Percentiles rank a stretch among this genome's conserved stretches.
Conservation (phyloP, 2,888 invertebrate genomes). For the Drosophila kanekoi region DNA sequence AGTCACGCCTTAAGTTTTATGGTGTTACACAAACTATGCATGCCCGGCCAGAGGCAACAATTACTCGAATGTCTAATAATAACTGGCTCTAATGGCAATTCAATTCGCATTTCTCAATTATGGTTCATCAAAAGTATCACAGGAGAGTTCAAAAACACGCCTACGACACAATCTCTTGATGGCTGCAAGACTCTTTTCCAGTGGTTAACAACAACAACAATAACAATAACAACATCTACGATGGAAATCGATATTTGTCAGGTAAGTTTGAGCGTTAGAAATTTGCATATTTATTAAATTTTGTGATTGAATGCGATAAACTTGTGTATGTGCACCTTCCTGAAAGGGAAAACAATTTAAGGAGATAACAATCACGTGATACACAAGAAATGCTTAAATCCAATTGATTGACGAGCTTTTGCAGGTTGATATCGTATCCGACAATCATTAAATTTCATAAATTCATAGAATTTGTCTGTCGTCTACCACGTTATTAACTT, state of each 20-base stretch:
- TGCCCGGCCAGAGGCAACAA: slow-evolving; percentile 21
- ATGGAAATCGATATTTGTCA: slow-evolving; percentile 60
- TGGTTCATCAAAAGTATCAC: slow-evolving; percentile 46
- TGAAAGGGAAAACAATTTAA: slow-evolving; percentile 2
- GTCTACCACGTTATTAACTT: slow-evolving; percentile 11
- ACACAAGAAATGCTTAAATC: slow-evolving; percentile 14
- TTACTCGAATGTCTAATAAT: slow-evolving; percentile 32
- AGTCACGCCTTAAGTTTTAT: slow-evolving; percentile 33
- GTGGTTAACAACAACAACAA: not conserved
- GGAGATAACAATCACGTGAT: slow-evolving; percentile 19
- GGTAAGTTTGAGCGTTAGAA: slow-evolving; percentile 56
- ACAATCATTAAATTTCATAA: not conserved
- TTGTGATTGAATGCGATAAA: slow-evolving; percentile 68
- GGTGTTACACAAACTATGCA: slow-evolving; percentile 50
- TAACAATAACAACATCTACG: slow-evolving; percentile 25
- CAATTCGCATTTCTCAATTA: slow-evolving; percentile 55
- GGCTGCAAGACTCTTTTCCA: slow-evolving; percentile 18
- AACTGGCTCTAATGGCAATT: slow-evolving; percentile 19
- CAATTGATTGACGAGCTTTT: slow-evolving; percentile 33
- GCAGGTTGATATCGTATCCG: slow-evolving; percentile 22
- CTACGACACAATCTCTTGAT: slow-evolving; percentile 31
- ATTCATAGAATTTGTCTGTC: slow-evolving; percentile 22
- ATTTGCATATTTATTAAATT: slow-evolving; percentile 80
- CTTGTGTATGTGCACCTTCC: slow-evolving; percentile 22
- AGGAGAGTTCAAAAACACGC: slow-evolving; percentile 20